Base-by-base conservation (phyloP, 1,140 invertebrate genomes). In the Bradynema listronoti region DNA sequence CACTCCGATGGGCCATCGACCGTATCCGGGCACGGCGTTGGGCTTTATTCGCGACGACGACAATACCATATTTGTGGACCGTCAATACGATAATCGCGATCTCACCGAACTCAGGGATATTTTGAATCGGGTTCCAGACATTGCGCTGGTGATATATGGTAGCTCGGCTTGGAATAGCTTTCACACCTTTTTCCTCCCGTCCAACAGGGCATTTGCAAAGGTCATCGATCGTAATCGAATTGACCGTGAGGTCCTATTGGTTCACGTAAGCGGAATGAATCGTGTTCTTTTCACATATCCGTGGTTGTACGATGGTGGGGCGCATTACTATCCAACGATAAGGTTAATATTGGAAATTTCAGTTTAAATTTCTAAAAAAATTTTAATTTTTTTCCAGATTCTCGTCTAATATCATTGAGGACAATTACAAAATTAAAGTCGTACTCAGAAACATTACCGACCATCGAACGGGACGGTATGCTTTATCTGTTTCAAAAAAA, bases 141-240 rank as follows among this genome's bases (percentile, higher is more conserved):
- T 77, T 50, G 73, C 71, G 5, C 30, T 77, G 7, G 76, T 77
- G 3, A 78, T 77, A 30, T 77, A 60, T 46, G 74, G 72, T n/a
- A 62, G 65, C 46, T 78, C 73, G 11, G 76, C 76, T 7, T 77
- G 73, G 73, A 78, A 78, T 56, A 74, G 76, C 9, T 77, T 77
- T 49, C 76, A 77, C 52, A 77, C 74, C 1, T 77, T 74, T 59
- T 77, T 77, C 49, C 49, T 77, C 9, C 74, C 74, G 3, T 74
- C 51, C 25, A 77, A 77, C 47, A 65, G 69, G 25, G 74, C 74
- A 6, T 77, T 77, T 55, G 66, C 73, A 1, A 77, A 76, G 34
- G 72, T 73, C 7, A 73, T 77, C 34, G 74, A 77, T 33, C 60
- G 76, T 43, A 78, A 73, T 30, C 53, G 76, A 7, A 65, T 77